Evolutionary conservation across 2,113 vertebrate genomes (phyloP).

Genomic region (Ochotona curzoniae): DNA sequence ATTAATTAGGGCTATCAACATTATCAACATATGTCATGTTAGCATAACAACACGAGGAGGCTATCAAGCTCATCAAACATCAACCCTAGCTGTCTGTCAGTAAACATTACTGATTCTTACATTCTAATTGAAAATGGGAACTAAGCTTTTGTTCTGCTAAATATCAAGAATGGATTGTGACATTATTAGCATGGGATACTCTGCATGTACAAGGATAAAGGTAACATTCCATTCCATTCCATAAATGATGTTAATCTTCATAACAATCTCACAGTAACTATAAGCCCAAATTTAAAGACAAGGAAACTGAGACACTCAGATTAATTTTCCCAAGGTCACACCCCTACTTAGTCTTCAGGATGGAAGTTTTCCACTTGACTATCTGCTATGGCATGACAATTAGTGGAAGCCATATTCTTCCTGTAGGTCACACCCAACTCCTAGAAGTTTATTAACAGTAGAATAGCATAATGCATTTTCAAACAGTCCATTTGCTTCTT

Average conservation of each 20-base stretch:
- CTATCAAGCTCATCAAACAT: not conserved
- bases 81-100: not conserved
- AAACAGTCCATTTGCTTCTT: not conserved
- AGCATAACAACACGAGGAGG: not conserved
- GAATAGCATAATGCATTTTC: not conserved
- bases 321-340: not conserved
- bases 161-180: not conserved
- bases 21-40: not conserved
- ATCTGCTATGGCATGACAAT: not conserved
- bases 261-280: not conserved
- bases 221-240: not conserved
- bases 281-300: not conserved
- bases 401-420: not conserved
- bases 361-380: not conserved
- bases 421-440: not conserved
- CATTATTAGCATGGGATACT: not conserved
- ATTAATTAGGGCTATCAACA: not conserved
- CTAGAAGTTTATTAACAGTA: not conserved
- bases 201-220: not conserved
- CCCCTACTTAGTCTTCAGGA: not conserved
- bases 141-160: not conserved
- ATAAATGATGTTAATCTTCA: constrained; percentile 11
- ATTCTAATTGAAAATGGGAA: not conserved
- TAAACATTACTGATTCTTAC: constrained; percentile 16
- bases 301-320: not conserved